These are phyloP conservation scores for Artibeus jamaicensis DNA, from an alignment of 2,797 vertebrate species.

Conservation along the genomic window DNA sequence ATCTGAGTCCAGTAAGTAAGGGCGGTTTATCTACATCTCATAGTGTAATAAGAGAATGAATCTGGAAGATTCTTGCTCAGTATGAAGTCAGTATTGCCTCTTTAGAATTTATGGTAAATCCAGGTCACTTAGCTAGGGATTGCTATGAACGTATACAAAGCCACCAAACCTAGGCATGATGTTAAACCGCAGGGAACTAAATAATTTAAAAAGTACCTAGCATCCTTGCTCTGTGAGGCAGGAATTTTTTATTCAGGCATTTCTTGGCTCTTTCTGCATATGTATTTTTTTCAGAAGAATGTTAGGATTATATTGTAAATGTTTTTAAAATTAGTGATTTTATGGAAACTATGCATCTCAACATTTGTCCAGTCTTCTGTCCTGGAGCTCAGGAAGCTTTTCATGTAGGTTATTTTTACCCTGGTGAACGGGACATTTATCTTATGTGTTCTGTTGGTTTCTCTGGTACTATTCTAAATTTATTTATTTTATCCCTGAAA, in stretches of 20 bases:
- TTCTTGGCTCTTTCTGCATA: background rate
- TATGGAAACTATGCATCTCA: background rate
- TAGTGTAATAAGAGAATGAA: constrained; percentile 70
- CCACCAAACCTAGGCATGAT: background rate
- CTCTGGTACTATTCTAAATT: background rate
- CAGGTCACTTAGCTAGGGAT: constrained; percentile 43
- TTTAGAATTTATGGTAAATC: constrained; percentile 56
- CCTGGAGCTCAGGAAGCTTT: background rate
- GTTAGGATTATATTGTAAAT: background rate
- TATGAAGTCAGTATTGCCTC: constrained; percentile 46
- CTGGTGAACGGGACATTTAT: background rate
- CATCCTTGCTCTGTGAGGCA: constrained; percentile 10
- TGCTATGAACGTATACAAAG: constrained; percentile 72
- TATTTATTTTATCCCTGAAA: constrained; percentile 19
- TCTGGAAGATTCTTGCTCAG: constrained; percentile 44
- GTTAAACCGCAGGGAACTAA: background rate
- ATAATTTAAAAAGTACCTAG: background rate
- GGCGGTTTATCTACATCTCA: constrained; percentile 59
- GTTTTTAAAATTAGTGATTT: background rate
- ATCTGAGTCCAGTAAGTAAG: constrained; percentile 63
- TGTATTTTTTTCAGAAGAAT: constrained; percentile 11
- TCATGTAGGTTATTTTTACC: background rate
- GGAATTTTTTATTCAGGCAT: background rate
- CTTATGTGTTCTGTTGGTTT: background rate
- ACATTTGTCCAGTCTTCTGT: background rate